phyloP scores from a whole-genome alignment of 2,888 invertebrate species.

The Polyommatus icarus region DNA sequence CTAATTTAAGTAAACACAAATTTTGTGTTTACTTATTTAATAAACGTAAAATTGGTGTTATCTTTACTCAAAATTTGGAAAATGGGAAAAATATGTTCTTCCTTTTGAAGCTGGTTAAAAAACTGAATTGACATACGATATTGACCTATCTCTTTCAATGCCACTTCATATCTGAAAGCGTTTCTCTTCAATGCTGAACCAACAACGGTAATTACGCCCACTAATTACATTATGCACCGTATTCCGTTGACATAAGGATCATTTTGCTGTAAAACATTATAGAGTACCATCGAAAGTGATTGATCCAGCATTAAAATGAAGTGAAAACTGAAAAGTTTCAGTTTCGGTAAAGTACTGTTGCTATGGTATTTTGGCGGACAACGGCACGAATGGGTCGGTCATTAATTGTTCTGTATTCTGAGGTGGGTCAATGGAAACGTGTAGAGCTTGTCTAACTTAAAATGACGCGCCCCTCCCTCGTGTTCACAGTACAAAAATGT shows the following conservation, averaged over 20 bases:
- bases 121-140: background rate
- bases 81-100: no score
- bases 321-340: background rate
- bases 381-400: no score
- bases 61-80: no score
- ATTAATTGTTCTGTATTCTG: no score
- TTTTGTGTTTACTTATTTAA: no score
- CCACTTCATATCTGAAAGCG: constrained; percentile 9
- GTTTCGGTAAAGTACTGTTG: background rate
- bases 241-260: background rate
- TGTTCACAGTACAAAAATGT: no score
- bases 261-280: background rate
- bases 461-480: no score
- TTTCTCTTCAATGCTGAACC: constrained; percentile 16
- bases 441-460: no score
- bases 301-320: background rate
- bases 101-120: background rate
- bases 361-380: background rate
- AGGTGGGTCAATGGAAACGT: no score
- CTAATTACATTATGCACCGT: constrained; percentile 13
- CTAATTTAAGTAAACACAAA: no score
- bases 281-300: constrained; percentile 3
- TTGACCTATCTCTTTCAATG: constrained; percentile 15
- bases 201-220: background rate
- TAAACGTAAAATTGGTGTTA: no score